Conservation (phyloP, 2,113 vertebrate genomes). For the Psilopsiagon aymara region DNA sequence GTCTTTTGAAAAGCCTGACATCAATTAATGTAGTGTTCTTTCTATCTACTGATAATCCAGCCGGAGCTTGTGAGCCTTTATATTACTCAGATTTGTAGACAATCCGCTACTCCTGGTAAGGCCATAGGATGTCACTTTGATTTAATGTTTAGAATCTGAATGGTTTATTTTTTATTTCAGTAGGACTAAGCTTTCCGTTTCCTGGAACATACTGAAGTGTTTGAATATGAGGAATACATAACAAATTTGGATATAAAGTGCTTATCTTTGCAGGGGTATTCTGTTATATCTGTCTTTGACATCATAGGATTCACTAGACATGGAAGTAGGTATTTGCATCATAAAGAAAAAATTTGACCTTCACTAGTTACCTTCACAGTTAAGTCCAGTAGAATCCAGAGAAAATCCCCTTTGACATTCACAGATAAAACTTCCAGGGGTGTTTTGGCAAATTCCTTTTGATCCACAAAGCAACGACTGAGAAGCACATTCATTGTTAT, state of each 20-base stretch:
- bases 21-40: neutral
- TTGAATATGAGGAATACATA: neutral
- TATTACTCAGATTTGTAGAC: neutral
- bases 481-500: constrained; percentile 86
- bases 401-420: constrained; percentile 86
- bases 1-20: neutral
- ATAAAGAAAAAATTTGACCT: neutral
- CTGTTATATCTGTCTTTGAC: neutral
- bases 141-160: neutral
- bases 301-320: neutral
- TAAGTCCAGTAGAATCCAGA: constrained; percentile 81
- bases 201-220: neutral
- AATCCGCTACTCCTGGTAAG: neutral
- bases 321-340: neutral
- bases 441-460: constrained; percentile 85
- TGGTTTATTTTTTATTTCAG: neutral
- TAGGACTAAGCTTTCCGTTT: neutral
- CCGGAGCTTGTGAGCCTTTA: neutral
- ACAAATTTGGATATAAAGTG: neutral
- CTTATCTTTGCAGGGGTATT: neutral
- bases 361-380: constrained; percentile 81
- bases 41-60: neutral
- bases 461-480: constrained; percentile 80
- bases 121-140: neutral
- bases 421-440: constrained; percentile 85